Evolutionary conservation across 1,140 invertebrate genomes (phyloP), one percentile per base, ranked within the genome.

Genomic region (Zaprionus vittiger): DNA sequence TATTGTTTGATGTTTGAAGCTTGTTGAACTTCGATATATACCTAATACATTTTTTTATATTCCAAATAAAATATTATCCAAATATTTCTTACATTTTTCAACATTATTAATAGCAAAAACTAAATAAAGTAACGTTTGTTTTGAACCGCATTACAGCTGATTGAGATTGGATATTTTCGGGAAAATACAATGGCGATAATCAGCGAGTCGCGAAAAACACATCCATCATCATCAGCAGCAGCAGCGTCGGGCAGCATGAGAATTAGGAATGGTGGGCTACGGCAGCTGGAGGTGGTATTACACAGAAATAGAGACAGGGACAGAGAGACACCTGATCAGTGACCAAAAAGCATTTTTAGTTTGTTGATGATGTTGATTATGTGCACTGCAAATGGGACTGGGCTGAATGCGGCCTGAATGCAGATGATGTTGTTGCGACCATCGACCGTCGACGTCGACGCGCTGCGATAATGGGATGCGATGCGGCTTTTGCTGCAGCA

Each of bases 311-410:
- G 34, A 60, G 4, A 61, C 22, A 34, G 28, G 37, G 6, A 64
- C 22, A 56, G 26, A 67, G 20, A 2, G 22, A 65, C 69, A 60
- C 57, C 47, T 69, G 67, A 52, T 37, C 67, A 56, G 15, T 70
- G 66, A 20, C 54, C 57, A 77, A 81, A 84, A 81, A 65, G 62
- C 74, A 80, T 90, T 89, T 89, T 79, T 77, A 89, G 84, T 87
- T 89, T 70, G 75, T 83, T 70, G 75, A 70, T 78, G 78, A 74
- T 80, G 66, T 80, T 74, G 75, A 68, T 66, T 80, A 41, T 73
- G 63, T 64, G 68, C 56, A 60, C 37, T 68, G 68, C 59, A 65
- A 62, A 41, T 62, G 47, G 59, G 64, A 55, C 26, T 38, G 41
- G 41, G n/a, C 41, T 47, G 41, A 7, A 47, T 47, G 41, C 41